phyloP scores from a whole-genome alignment of 2,888 invertebrate genomes.

The Cryptops parisi region DNA sequence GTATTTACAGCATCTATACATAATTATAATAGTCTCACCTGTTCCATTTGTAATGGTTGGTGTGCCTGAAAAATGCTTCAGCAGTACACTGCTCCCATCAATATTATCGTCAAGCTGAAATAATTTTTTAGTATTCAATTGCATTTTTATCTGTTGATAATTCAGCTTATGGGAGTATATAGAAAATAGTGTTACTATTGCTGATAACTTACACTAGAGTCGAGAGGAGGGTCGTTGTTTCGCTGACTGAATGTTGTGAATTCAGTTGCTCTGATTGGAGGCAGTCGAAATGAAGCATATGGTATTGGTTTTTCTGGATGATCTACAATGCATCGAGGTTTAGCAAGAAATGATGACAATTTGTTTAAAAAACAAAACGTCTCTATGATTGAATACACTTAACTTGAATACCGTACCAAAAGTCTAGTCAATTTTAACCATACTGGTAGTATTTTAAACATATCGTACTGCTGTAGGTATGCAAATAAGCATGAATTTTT shows the following conservation, averaged over 20 bases:
- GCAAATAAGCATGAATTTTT: too few species aligned
- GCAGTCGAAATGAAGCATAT: slow-evolving; percentile 8
- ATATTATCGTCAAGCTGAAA: slow-evolving; percentile 4
- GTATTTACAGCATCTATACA: background rate
- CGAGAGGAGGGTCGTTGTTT: background rate
- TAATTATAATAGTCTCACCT: background rate
- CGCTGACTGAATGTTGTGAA: slow-evolving; percentile 12
- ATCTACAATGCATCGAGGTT: background rate
- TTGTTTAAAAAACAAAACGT: too few species aligned
- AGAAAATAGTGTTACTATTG: background rate
- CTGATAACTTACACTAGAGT: background rate
- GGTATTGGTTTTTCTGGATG: slow-evolving; percentile 12
- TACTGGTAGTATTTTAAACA: too few species aligned
- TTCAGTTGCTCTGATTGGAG: slow-evolving; percentile 8
- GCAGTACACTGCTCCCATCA: background rate
- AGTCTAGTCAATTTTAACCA: too few species aligned
- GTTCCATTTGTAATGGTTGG: background rate
- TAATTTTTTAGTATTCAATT: too few species aligned
- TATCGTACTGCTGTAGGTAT: too few species aligned
- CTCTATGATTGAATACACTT: too few species aligned
- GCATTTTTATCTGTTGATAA: too few species aligned
- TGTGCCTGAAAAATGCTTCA: slow-evolving; percentile 8
- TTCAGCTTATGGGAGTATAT: too few species aligned
- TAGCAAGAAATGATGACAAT: background rate
- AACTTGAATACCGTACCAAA: too few species aligned